Evolutionary conservation across 1,140 invertebrate species (phyloP).

Genomic region (Helicoverpa armigera): DNA sequence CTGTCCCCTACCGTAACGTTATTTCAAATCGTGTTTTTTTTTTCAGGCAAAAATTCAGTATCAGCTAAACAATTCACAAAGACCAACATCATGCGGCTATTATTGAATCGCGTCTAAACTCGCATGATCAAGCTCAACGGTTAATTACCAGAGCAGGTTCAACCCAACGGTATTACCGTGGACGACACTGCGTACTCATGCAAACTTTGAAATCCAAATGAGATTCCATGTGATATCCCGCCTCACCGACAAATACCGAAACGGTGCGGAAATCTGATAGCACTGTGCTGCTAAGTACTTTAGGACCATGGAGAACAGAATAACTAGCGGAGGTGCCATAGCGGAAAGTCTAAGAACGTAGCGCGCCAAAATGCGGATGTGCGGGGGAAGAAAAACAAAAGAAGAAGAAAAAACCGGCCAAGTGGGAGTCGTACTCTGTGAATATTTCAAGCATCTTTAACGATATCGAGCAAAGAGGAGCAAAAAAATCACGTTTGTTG

Average conservation of each 20-base stretch:
- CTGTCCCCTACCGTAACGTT: too few species aligned
- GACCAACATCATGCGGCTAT: neutral
- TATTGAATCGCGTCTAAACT: constrained; percentile 33
- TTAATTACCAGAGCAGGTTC: constrained; percentile 24
- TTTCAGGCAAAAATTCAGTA: neutral
- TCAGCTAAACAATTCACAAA: neutral
- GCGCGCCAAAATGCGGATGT: too few species aligned
- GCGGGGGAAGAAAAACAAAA: too few species aligned
- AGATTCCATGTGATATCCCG: constrained; percentile 43
- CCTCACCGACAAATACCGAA: constrained; percentile 11
- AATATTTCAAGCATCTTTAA: too few species aligned
- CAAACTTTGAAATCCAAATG: constrained; percentile 51
- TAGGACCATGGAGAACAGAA: neutral
- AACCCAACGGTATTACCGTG: constrained; percentile 34
- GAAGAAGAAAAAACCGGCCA: too few species aligned
- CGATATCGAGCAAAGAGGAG: too few species aligned
- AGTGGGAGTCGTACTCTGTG: too few species aligned
- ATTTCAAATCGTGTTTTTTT: too few species aligned
- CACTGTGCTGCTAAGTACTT: constrained; percentile 28
- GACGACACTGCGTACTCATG: constrained; percentile 20
- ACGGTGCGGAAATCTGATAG: constrained; percentile 27
- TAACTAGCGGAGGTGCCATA: too few species aligned
- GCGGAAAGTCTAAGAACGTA: too few species aligned
- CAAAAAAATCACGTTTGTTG: too few species aligned
- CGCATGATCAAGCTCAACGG: neutral